Evolutionary conservation across 2,888 invertebrate genomes (phyloP), one percentile per base, ranked within the genome.

Genomic region (Xestia xanthographa): DNA sequence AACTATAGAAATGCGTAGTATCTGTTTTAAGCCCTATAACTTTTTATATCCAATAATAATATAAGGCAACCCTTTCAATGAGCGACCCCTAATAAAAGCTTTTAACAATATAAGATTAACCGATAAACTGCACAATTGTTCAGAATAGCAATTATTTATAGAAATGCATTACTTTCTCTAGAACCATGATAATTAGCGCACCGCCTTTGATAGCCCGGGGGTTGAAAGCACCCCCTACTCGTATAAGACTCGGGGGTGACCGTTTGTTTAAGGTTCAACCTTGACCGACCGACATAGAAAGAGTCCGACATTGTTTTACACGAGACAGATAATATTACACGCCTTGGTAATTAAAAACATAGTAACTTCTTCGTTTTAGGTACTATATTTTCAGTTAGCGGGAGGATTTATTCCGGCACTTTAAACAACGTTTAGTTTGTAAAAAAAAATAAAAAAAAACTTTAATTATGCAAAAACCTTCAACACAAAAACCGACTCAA

Each of bases 281-380:
- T 79, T 81, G 81, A 79, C 75, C 80, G 63, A 50, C 26, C 9
- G 17, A 58, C 50, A n/a, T n/a, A 65, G 5, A 68, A 58, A 80
- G 3, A 50, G 11, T 48, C 4, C 11, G 4, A 20, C 4, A 20
- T 12, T 65, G 22, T 66, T 79, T 58, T 62, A 62, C 12, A 22
- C 12, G 62, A 62, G 62, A 38, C 38, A 5, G 62, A 38, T n/a
- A n/a, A n/a, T n/a, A n/a, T n/a, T n/a, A n/a, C n/a, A n/a, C n/a
- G 60, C 22, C 22, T 22, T 60, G 9, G 34, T 22, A 4, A 29
- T 5, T 20, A 12, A 60, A 60, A 60, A 34, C 22, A 11, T 20
- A 34, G 2, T 22, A 50, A 22, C 22, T 50, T 8, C 6, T 22
- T 1, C 3, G 5, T 48, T 20, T n/a, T 53, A 12, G n/a, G 53